These are phyloP conservation scores for Chlorodrepanis virens DNA, from an alignment of 2,113 vertebrate genomes.

Conservation along the genomic window DNA sequence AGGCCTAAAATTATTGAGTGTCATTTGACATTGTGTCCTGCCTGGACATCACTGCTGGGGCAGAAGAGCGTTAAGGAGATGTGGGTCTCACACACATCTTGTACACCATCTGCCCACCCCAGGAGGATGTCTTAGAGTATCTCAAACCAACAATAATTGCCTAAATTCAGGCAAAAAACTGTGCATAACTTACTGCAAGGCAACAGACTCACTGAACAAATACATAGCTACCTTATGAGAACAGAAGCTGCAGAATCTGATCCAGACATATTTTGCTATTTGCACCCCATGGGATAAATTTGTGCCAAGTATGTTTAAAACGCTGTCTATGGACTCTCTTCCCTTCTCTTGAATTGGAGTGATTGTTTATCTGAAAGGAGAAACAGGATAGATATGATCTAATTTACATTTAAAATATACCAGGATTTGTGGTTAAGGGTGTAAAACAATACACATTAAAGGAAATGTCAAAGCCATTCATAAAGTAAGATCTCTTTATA, in stretches of 20 bases:
- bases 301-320: background rate
- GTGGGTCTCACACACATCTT: background rate
- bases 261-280: background rate
- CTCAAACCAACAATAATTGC: background rate
- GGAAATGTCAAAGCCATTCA: constrained; percentile 52
- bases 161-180: background rate
- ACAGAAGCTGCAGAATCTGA: background rate
- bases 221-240: background rate
- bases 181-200: background rate
- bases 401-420: constrained; percentile 50
- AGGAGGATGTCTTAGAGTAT: background rate
- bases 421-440: constrained; percentile 45
- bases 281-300: background rate
- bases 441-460: constrained; percentile 54
- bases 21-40: background rate
- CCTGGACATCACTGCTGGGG: background rate
- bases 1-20: background rate
- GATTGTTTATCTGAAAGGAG: constrained; percentile 13
- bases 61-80: background rate
- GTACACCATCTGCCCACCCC: background rate
- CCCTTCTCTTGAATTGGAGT: background rate
- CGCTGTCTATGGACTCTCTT: background rate
- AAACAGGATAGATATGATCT: background rate
- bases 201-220: background rate
- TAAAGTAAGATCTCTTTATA: constrained; percentile 54